A percentile compares a stretch with the other conserved stretches of the same genome.
These are phyloP conservation scores for Pipistrellus pipistrellus DNA, from an alignment of 2,797 vertebrate genomes.

Conservation along the genomic window DNA sequence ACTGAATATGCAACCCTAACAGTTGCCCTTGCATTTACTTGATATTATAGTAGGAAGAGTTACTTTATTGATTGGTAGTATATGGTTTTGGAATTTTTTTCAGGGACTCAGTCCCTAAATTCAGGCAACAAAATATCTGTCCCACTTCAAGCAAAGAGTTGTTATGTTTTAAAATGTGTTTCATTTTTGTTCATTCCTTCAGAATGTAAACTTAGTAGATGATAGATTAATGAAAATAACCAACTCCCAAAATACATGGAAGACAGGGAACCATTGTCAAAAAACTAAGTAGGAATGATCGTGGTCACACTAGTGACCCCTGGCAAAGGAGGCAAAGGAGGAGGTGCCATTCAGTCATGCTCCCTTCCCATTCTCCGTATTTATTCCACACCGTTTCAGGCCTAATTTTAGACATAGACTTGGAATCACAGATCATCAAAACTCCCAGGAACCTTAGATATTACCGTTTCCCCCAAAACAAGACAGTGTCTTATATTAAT, in stretches of 20 bases:
- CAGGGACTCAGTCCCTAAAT: background rate
- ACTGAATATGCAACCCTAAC: background rate
- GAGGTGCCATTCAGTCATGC: background rate
- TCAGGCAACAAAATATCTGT: background rate
- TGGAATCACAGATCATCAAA: background rate
- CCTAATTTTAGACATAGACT: background rate
- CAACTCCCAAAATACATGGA: background rate
- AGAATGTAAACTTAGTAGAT: background rate
- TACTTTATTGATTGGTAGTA: background rate
- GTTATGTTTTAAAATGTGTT: background rate
- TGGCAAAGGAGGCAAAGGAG: background rate
- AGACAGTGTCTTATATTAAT: too few species aligned
- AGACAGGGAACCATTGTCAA: background rate
- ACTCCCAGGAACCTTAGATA: background rate
- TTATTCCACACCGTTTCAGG: background rate
- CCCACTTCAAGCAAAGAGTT: background rate
- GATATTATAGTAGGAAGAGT: background rate
- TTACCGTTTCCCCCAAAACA: background rate
- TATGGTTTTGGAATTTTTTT: background rate
- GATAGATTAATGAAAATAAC: background rate
- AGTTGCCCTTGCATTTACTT: background rate
- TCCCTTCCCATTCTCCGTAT: background rate
- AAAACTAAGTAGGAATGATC: background rate
- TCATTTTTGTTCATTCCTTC: slow-evolving; percentile 30
- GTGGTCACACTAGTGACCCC: accelerated